These are phyloP conservation scores for Nothoprocta perdicaria DNA, from an alignment of 2,113 vertebrate species.

Conservation along the genomic window DNA sequence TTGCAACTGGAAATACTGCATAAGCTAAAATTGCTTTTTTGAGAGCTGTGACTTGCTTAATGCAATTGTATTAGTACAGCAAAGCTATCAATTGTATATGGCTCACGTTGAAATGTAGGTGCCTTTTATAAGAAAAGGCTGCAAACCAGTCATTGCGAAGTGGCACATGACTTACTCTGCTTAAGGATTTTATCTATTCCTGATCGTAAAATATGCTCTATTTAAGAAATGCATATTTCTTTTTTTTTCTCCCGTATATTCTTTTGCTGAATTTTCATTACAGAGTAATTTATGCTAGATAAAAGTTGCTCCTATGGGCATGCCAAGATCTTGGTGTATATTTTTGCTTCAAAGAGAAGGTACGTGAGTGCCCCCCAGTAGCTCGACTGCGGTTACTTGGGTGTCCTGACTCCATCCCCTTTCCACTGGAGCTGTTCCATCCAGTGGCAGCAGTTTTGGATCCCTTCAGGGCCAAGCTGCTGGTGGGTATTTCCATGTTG, in stretches of 20 bases:
- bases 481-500: background rate
- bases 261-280: background rate
- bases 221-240: background rate
- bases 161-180: background rate
- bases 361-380: background rate
- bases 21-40: background rate
- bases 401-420: background rate
- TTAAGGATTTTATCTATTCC: background rate
- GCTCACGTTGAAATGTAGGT: background rate
- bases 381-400: background rate
- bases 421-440: background rate
- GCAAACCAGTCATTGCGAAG: background rate
- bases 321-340: background rate
- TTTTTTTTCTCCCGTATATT: background rate
- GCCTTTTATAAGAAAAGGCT: background rate
- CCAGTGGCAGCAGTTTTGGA: background rate
- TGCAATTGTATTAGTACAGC: background rate
- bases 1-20: background rate
- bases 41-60: background rate
- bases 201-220: background rate
- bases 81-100: background rate
- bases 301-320: constrained; percentile 6
- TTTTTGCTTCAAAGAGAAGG: constrained; percentile 12
- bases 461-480: rapidly evolving
- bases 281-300: background rate